Evolutionary conservation across 2,113 vertebrate species (phyloP).

Genomic region (Percina caprodes): DNA sequence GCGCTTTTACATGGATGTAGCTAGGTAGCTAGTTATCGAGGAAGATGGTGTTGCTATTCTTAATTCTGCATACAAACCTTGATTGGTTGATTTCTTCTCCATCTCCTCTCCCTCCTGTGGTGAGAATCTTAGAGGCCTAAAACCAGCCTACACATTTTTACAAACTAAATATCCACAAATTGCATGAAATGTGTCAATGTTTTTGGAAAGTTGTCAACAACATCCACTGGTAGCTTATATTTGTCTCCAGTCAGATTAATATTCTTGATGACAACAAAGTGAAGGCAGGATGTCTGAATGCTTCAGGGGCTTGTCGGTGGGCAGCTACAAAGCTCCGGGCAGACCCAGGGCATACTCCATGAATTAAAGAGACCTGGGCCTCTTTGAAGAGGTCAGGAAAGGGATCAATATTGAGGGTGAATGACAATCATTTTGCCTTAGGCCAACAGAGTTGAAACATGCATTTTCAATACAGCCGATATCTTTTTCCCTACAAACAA

Average conservation of each 20-base stretch:
- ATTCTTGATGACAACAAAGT: constrained; percentile 6
- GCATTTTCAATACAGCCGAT: neutral
- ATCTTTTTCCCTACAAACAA: constrained; percentile 1
- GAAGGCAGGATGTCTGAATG: neutral
- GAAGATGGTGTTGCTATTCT: neutral
- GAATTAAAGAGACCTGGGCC: constrained; percentile 26
- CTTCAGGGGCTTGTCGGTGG: neutral
- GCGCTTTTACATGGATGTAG: too few relatives aligned
- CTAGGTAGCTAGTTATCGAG: neutral
- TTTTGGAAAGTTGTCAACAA: neutral
- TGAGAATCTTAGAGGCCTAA: neutral
- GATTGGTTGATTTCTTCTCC: neutral
- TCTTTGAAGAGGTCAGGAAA: constrained; percentile 32
- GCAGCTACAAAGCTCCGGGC: constrained; percentile 11
- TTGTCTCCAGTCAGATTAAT: neutral
- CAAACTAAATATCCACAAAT: neutral
- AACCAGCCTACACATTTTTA: neutral
- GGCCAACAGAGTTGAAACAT: neutral
- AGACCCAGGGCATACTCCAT: constrained; percentile 12
- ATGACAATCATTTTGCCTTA: constrained; percentile 28
- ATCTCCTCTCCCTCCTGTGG: too few relatives aligned
- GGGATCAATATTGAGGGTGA: constrained; percentile 5
- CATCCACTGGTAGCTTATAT: neutral
- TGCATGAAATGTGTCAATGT: neutral
- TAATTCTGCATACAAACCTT: neutral